Conservation (phyloP, 2,797 vertebrate species). For the Petrocephalus sullivani region DNA sequence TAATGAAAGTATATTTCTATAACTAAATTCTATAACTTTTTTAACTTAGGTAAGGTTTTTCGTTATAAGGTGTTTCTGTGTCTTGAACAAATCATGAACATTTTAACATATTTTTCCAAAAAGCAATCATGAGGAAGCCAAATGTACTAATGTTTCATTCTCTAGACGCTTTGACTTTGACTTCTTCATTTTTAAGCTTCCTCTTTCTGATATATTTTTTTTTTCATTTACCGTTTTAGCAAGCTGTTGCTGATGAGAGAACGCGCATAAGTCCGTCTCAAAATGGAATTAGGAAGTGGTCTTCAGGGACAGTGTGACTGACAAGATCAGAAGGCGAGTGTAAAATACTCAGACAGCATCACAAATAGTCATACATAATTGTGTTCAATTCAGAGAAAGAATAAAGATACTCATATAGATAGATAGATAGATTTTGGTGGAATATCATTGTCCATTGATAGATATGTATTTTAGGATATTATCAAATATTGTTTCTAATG, state of each 20-base stretch:
- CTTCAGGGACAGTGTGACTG: conserved; percentile 17
- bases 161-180: neutral
- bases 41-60: neutral
- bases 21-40: neutral
- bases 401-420: neutral
- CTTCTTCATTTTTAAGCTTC: conserved; percentile 31
- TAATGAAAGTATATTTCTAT: neutral
- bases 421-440: neutral
- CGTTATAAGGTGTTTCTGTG: neutral
- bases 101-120: neutral
- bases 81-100: neutral
- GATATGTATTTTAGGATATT: neutral
- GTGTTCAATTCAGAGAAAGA: neutral
- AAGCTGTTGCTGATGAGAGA: conserved; percentile 46
- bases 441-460: neutral
- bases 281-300: conserved; percentile 65
- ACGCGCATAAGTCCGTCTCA: conserved; percentile 38
- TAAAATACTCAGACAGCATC: neutral
- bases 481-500: neutral
- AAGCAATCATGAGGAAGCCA: neutral
- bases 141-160: neutral
- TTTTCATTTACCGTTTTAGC: conserved; percentile 20
- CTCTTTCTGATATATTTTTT: conserved; percentile 20
- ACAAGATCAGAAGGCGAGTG: neutral
- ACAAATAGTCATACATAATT: neutral